Percentiles rank a stretch among this genome's conserved stretches.
Conservation (phyloP, 2,797 vertebrate species). For the Percopsis omiscomaycus region DNA sequence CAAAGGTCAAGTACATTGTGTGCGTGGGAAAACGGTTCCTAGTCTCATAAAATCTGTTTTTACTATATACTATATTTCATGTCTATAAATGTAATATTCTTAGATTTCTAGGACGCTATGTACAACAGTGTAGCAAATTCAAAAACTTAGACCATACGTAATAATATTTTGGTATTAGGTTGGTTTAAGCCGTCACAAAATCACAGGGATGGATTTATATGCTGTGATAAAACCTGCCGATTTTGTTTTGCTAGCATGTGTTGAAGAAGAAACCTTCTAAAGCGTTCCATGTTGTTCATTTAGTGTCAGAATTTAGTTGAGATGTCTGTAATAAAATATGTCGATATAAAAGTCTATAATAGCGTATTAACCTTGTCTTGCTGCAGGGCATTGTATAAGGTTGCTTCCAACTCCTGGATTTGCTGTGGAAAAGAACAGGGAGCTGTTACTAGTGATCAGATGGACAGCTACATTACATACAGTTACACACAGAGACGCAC, state of each 20-base stretch:
- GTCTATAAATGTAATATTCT: background rate
- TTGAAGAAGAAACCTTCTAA: too few species aligned
- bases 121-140: background rate
- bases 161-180: too few species aligned
- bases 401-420: slow-evolving; percentile 99
- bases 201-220: too few species aligned
- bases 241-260: background rate
- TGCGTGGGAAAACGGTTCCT: too few species aligned
- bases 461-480: background rate
- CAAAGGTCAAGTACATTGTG: too few species aligned
- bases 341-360: background rate
- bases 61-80: too few species aligned
- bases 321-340: background rate
- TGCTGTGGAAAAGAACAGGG: slow-evolving; percentile 76
- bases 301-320: background rate
- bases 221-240: background rate
- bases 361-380: slow-evolving; percentile 84
- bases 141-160: too few species aligned
- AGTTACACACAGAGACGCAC: slow-evolving; percentile 2
- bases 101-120: background rate
- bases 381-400: slow-evolving; percentile 96
- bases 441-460: background rate
- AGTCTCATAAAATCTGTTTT: too few species aligned
- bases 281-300: background rate
- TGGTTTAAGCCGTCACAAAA: too few species aligned